Evolutionary conservation across 2,797 vertebrate genomes (phyloP), one percentile per base, ranked within the genome.

Genomic region (Dallia pectoralis): DNA sequence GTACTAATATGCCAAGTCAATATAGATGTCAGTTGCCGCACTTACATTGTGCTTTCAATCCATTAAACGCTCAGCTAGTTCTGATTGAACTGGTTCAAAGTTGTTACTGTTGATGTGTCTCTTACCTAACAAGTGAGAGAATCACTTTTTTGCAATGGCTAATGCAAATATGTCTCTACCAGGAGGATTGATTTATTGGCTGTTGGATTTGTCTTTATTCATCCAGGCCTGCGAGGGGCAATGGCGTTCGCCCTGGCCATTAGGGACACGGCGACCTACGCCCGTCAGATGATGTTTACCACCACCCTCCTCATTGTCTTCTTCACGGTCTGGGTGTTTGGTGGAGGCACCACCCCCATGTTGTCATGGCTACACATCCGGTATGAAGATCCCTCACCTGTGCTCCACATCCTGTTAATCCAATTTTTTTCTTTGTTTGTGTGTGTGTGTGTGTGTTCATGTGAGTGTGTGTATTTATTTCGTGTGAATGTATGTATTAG

Each of bases 201-300:
- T n/a, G n/a, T n/a, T n/a, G n/a, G n/a, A n/a, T 44, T 33, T 66
- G 11, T 11, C 9, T 66, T 3, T 22, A 27, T 53, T 1, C 47
- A 27, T 47, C 0, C 64, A 99, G 97, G 97, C 77, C 94, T 99
- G 73, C 93, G 97, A 12, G 97, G 97, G 76, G 97, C 97, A 0
- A 99, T 99, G 97, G 97, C 97, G 0, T 99, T 99, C 59, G 96
- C 96, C 0, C 82, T 99, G 84, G 95, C 97, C 53, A 99, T 99
- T 85, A 92, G 97, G 7, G 97, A 99, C 86, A 99, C 97, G 0
- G 96, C 97, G 25, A 96, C 96, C 4, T 98, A 98, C 6, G 95
- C 97, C 0, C 95, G 96, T 19, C 96, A 97, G 85, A 99, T 97
- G 95, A 99, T 99, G 95, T 99, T 99, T 91, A 97, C 97, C 25